phyloP scores from a whole-genome alignment of 2,797 vertebrate genomes.

The Manis pentadactyla region DNA sequence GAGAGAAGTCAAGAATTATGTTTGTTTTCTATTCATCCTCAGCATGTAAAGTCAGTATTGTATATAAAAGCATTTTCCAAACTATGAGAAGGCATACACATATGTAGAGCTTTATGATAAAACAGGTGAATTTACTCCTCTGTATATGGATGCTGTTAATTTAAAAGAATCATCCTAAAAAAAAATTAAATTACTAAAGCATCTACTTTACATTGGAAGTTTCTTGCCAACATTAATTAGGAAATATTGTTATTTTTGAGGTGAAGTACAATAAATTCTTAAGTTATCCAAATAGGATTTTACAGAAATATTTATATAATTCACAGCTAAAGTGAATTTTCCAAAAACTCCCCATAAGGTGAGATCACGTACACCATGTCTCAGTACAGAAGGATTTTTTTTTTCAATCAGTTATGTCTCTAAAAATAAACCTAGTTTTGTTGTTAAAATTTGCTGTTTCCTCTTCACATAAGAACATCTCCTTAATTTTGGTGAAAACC shows the following conservation, averaged over 20 bases:
- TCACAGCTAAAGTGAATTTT: slow-evolving; percentile 75
- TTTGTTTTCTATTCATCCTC: background rate
- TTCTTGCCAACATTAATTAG: slow-evolving; percentile 63
- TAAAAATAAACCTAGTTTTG: slow-evolving; percentile 81
- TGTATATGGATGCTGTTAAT: background rate
- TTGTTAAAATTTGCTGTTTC: slow-evolving; percentile 79
- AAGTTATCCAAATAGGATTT: slow-evolving; percentile 73
- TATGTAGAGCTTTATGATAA: background rate
- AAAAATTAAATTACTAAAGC: slow-evolving; percentile 63
- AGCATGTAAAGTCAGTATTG: background rate
- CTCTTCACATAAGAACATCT: slow-evolving; percentile 69
- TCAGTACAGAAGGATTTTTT: slow-evolving; percentile 75
- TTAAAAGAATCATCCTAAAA: slow-evolving; percentile 16
- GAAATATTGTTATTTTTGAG: slow-evolving; percentile 63
- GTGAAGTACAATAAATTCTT: slow-evolving; percentile 50
- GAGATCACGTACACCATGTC: slow-evolving; percentile 77
- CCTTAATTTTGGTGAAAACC: slow-evolving; percentile 74
- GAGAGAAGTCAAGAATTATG: slow-evolving; percentile 7
- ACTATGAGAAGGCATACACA: background rate
- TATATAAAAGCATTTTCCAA: slow-evolving; percentile 34
- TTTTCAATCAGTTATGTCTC: slow-evolving; percentile 72
- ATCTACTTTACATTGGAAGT: slow-evolving; percentile 46
- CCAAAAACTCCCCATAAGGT: slow-evolving; percentile 80
- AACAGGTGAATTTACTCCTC: slow-evolving; percentile 18
- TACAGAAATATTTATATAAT: slow-evolving; percentile 78